These are phyloP conservation scores for Leptoclinus maculatus DNA, from an alignment of 2,797 vertebrate genomes.

Conservation along the genomic window DNA sequence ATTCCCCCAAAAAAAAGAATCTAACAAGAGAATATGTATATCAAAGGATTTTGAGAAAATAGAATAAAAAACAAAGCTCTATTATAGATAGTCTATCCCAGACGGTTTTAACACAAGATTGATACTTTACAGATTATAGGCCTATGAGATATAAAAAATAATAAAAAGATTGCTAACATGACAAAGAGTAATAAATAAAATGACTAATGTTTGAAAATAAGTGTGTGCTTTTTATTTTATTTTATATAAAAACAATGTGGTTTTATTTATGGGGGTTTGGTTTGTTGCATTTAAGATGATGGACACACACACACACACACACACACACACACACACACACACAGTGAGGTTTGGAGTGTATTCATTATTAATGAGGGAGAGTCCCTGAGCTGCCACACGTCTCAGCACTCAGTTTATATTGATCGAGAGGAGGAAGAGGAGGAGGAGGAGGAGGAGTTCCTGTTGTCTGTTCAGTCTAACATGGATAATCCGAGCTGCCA, in stretches of 20 bases:
- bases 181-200: slow-evolving; percentile 93
- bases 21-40: slow-evolving; percentile 78
- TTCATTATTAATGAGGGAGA: slow-evolving; percentile 79
- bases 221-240: slow-evolving; percentile 76
- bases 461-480: slow-evolving; percentile 18
- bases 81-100: slow-evolving; percentile 77
- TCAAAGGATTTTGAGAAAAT: slow-evolving; percentile 87
- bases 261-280: neutral
- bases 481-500: neutral
- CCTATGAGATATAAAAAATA: slow-evolving; percentile 59
- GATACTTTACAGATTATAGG: slow-evolving; percentile 86
- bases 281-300: slow-evolving; percentile 6
- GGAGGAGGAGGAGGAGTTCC: neutral
- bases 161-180: slow-evolving; percentile 86
- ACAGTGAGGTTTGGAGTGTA: slow-evolving; percentile 23
- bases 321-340: slow-evolving; percentile 21
- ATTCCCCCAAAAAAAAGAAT: slow-evolving; percentile 67
- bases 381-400: slow-evolving; percentile 56
- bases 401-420: slow-evolving; percentile 62
- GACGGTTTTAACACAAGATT: slow-evolving; percentile 63
- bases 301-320: slow-evolving; percentile 27
- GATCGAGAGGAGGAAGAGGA: slow-evolving; percentile 44
- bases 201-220: slow-evolving; percentile 92
- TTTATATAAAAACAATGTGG: neutral
- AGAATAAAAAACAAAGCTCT: slow-evolving; percentile 86